These are phyloP conservation scores for Uloborus diversus DNA, from an alignment of 1,140 invertebrate genomes.

Conservation along the genomic window DNA sequence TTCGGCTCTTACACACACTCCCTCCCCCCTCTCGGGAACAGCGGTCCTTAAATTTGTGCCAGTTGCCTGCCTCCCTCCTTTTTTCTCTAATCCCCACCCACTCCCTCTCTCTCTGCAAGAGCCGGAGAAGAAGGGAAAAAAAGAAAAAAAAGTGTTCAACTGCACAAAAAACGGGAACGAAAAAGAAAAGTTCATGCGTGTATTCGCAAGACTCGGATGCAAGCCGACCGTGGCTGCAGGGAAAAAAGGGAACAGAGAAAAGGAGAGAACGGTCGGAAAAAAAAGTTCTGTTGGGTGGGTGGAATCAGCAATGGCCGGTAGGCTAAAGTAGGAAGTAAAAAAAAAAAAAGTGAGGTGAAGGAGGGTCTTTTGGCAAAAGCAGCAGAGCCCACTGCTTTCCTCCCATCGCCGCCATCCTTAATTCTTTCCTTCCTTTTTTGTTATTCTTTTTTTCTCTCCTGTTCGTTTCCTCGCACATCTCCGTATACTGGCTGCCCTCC, in stretches of 20 bases:
- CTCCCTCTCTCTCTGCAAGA: neutral
- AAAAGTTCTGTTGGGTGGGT: neutral
- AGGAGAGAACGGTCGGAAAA: neutral
- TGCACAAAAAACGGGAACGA: no score
- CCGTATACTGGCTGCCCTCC: neutral
- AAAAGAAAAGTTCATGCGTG: neutral
- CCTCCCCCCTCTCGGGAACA: neutral
- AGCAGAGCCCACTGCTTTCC: neutral
- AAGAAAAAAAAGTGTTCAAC: no score
- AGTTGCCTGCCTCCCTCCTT: neutral
- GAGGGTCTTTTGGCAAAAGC: slow-evolving; percentile 3
- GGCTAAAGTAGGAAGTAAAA: neutral
- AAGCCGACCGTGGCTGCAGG: neutral
- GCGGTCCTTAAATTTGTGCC: slow-evolving; percentile 39
- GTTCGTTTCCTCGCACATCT: neutral
- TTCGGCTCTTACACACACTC: neutral
- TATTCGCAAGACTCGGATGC: neutral
- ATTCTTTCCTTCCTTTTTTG: neutral
- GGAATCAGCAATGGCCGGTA: slow-evolving; percentile 34
- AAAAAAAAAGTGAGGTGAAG: neutral
- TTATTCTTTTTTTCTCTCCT: neutral
- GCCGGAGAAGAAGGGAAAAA: neutral
- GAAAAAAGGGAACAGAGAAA: neutral
- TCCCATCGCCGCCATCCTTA: neutral
- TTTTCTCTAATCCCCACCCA: neutral